phyloP scores from a whole-genome alignment of 2,113 vertebrate species.

The Agapornis roseicollis region DNA sequence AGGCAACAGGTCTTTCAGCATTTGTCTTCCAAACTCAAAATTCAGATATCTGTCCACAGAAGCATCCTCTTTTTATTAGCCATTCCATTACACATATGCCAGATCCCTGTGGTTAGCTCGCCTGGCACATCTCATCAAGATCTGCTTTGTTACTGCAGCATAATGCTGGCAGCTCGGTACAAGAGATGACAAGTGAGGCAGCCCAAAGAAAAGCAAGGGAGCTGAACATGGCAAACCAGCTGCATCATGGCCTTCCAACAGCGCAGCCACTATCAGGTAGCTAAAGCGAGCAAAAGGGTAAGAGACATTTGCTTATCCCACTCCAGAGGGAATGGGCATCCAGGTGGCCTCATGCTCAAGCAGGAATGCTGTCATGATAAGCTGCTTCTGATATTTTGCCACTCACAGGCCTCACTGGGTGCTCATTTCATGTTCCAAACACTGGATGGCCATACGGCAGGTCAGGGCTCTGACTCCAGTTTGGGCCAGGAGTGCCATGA shows the following conservation, averaged over 20 bases:
- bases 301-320: background rate
- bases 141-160: background rate
- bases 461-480: slow-evolving; percentile 27
- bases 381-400: background rate
- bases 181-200: background rate
- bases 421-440: slow-evolving; percentile 1
- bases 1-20: background rate
- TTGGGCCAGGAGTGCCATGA: background rate
- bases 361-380: background rate
- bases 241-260: background rate
- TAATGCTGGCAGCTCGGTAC: background rate
- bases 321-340: background rate
- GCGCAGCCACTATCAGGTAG: background rate
- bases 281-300: background rate
- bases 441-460: background rate
- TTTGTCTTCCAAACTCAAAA: background rate
- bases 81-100: fast-evolving
- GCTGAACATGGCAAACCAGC: background rate
- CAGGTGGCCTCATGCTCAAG: background rate
- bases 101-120: background rate
- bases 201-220: background rate
- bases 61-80: background rate
- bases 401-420: background rate
- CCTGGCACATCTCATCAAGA: background rate
- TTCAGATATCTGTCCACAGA: background rate